Conservation (phyloP, 2,888 invertebrate genomes). For the Invenusta paracnida region DNA sequence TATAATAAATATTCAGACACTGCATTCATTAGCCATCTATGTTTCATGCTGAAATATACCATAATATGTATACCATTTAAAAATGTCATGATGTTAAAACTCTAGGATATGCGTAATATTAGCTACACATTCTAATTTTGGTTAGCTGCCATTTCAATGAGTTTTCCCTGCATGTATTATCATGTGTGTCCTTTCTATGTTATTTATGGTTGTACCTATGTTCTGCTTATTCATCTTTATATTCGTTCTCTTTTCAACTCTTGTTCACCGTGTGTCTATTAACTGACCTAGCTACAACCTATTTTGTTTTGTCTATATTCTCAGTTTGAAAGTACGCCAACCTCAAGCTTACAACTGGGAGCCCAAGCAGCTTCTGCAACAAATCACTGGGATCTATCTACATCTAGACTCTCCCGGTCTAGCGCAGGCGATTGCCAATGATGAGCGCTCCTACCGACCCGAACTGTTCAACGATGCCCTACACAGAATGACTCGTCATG, state of each 20-base stretch:
- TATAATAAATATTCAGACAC: too few species aligned
- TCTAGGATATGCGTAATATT: too few species aligned
- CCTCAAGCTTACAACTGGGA: constrained; percentile 96
- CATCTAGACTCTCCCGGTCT: constrained; percentile 79
- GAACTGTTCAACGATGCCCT: constrained; percentile 87
- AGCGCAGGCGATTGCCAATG: constrained; percentile 75
- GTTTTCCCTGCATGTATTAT: too few species aligned
- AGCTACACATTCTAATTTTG: too few species aligned
- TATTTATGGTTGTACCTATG: background rate
- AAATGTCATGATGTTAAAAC: too few species aligned
- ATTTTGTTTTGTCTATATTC: too few species aligned
- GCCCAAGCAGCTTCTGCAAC: constrained; percentile 80
- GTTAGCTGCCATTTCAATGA: too few species aligned
- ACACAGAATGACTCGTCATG: constrained; percentile 72
- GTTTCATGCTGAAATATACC: too few species aligned
- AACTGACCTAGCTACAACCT: background rate
- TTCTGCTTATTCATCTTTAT: background rate
- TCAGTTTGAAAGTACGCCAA: constrained; percentile 76
- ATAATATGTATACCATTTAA: too few species aligned
- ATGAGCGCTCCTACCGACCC: constrained; percentile 70
- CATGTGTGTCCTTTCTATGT: too few species aligned
- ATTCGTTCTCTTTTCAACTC: background rate
- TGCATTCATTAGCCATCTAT: too few species aligned
- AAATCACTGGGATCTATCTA: constrained; percentile 90
- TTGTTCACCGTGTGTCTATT: background rate